Base-by-base conservation (phyloP, 2,113 vertebrate genomes). In the Athene cunicularia region DNA sequence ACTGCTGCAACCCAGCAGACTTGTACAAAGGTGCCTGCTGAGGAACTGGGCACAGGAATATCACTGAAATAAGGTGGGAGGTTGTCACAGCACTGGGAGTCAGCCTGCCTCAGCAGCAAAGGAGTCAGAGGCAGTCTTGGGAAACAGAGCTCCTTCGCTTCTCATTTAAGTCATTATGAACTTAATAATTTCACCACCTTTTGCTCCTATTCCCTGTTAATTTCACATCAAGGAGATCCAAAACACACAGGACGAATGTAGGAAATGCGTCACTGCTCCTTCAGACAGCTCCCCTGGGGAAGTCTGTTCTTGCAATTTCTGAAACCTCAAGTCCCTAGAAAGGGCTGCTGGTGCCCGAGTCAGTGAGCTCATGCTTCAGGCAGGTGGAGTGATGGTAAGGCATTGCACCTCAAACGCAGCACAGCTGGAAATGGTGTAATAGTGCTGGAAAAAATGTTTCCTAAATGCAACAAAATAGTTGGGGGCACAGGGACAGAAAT, bases 51-150 rank as follows among this genome's bases (percentile, higher is more conserved):
- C 23, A 3, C 37, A n/a, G 53, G 47, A 39, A 27, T 27, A 8
- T 35, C 5, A 7, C 41, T 5, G 4, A 55, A 60, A 27, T 4
- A 8, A 68, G 12, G 23, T 39, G 67, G 16, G 67, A 81, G 12
- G 32, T 12, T 75, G 43, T n/a, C 43, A 32, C 53, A 66, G 66
- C 33, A 11, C 32, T 0, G 0, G 22, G 13, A 39, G 9, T 18
- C 60, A 74, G 22, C 56, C 33, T 28, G 16, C 35, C 52, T 41
- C 4, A 4, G 56, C n/a, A 90, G 15, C 2, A 5, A 32, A 72
- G 56, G 15, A 58, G 39, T 43, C n/a, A 56, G 60, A 53, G 18
- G 27, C 47, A 56, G 8, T 56, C 55, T 43, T 18, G 30, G 53
- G 56, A 23, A 86, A 41, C 0, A 2, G 18, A 68, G 62, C 18